Evolutionary conservation across 1,140 invertebrate genomes (phyloP).

Genomic region (Coboldia fuscipes): DNA sequence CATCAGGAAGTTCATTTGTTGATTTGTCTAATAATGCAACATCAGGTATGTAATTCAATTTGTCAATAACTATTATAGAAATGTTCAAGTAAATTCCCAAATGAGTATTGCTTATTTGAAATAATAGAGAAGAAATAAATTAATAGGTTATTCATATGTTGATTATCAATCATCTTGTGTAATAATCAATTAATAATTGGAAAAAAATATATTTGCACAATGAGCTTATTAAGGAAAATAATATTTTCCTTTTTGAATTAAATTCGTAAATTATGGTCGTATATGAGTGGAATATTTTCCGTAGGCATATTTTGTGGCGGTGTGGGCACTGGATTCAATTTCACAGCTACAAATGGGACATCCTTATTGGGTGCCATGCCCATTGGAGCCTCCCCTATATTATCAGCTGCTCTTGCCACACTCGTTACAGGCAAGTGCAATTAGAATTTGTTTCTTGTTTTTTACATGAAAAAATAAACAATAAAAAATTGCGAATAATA

Average conservation of each 20-base stretch:
- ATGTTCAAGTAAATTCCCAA: too few species aligned
- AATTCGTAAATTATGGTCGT: background rate
- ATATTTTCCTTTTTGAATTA: background rate
- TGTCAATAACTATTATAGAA: too few species aligned
- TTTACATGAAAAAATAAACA: too few species aligned
- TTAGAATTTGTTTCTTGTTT: background rate
- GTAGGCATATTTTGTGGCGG: background rate
- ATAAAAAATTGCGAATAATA: too few species aligned
- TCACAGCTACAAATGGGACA: slow-evolving; percentile 2
- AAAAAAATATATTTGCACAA: background rate
- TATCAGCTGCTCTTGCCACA: background rate
- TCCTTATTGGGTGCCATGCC: background rate
- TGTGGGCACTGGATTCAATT: slow-evolving; percentile 1
- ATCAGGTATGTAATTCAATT: slow-evolving; percentile 3
- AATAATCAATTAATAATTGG: too few species aligned
- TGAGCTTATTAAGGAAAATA: background rate
- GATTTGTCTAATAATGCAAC: slow-evolving; percentile 5
- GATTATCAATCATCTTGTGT: too few species aligned
- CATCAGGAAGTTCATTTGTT: slow-evolving; percentile 9
- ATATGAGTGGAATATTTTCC: background rate
- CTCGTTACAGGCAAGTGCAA: slow-evolving; percentile 3
- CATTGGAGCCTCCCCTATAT: slow-evolving; percentile 1
- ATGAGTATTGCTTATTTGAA: too few species aligned
- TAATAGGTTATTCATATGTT: too few species aligned
- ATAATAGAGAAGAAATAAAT: too few species aligned